A percentile compares a stretch with the other conserved stretches of the same genome.
Evolutionary conservation across 2,113 vertebrate genomes (phyloP).

Genomic region (Muntiacus muntjak): DNA sequence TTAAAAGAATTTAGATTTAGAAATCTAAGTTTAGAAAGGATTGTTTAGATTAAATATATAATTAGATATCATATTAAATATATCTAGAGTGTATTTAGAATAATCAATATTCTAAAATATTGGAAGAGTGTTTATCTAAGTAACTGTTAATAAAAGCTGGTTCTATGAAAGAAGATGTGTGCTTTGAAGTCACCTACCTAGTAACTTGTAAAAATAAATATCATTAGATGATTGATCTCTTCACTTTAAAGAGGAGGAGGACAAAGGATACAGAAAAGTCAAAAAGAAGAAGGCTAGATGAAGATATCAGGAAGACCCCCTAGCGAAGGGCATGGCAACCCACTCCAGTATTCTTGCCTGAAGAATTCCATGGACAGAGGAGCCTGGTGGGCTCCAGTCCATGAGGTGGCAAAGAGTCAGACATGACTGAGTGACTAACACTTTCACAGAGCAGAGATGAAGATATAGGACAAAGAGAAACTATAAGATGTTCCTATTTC

Average conservation of each 20-base stretch:
- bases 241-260: not conserved
- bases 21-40: not conserved
- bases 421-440: not conserved
- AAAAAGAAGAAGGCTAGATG: not conserved
- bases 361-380: not conserved
- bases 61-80: not conserved
- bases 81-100: not conserved
- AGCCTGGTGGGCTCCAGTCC: not conserved
- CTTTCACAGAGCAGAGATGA: not conserved
- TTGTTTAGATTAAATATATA: not conserved
- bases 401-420: not conserved
- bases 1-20: not conserved
- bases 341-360: not conserved
- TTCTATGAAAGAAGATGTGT: not conserved
- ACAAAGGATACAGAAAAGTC: not conserved
- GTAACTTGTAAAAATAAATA: not conserved
- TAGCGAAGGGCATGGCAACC: not conserved
- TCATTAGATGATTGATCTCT: not conserved
- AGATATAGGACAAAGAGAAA: not conserved
- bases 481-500: not conserved
- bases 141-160: constrained; percentile 15
- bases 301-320: not conserved
- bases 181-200: not conserved
- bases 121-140: not conserved
- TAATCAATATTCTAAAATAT: not conserved